Evolutionary conservation across 2,888 invertebrate genomes (phyloP).

Genomic region (Caenorhabditis sulstoni): DNA sequence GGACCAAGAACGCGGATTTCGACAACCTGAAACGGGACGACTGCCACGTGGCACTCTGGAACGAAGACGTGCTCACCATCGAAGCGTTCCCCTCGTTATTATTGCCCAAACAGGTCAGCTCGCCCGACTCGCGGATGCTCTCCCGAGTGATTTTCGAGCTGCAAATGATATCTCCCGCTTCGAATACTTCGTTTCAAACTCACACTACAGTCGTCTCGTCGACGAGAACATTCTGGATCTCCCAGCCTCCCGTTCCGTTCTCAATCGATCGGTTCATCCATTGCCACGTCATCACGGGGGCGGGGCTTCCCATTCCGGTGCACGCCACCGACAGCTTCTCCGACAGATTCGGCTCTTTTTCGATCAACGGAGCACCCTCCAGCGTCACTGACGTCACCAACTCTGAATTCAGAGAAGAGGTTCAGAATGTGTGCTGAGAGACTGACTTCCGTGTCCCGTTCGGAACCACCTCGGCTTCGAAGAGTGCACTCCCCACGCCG

Average conservation of each 20-base stretch:
- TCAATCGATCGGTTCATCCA: conserved; percentile 59
- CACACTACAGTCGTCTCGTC: conserved; percentile 50
- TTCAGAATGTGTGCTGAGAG: not conserved
- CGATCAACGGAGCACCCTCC: conserved; percentile 51
- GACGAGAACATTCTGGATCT: conserved; percentile 28
- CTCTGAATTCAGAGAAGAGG: conserved; percentile 41
- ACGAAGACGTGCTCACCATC: too few relatives aligned
- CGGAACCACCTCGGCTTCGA: conserved; percentile 67
- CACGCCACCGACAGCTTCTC: conserved; percentile 57
- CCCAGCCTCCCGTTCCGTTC: conserved; percentile 60
- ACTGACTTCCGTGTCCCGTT: conserved; percentile 68
- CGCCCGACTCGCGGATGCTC: conserved; percentile 54
- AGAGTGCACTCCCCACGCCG: conserved; percentile 62
- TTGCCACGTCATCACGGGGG: conserved; percentile 65
- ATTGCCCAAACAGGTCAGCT: conserved; percentile 39
- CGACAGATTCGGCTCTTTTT: conserved; percentile 61
- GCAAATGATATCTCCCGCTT: conserved; percentile 3
- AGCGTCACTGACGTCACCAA: conserved; percentile 56
- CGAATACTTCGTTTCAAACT: too few relatives aligned
- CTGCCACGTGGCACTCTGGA: not conserved
- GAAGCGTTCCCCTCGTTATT: conserved; percentile 61
- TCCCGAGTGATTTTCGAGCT: conserved; percentile 53
- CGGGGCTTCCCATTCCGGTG: conserved; percentile 60
- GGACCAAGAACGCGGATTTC: conserved; percentile 56
- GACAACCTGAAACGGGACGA: conserved; percentile 21